Conservation (phyloP, 2,888 invertebrate species). For the Eristalinus aeneus region DNA sequence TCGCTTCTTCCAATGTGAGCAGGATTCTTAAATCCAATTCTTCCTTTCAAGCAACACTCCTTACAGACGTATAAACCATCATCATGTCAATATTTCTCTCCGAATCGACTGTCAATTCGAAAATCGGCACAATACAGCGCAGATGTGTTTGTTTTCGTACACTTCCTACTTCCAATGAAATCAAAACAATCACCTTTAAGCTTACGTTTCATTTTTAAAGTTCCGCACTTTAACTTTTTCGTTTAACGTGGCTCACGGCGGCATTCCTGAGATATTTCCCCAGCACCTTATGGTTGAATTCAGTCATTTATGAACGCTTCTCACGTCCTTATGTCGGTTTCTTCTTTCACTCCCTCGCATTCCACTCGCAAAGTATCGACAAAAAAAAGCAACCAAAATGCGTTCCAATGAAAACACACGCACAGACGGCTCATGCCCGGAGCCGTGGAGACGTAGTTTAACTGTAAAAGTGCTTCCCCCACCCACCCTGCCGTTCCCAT, state of each 20-base stretch:
- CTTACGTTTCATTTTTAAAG: neutral
- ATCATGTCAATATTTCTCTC: too few relatives aligned
- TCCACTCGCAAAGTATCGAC: neutral
- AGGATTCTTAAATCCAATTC: too few relatives aligned
- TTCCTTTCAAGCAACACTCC: too few relatives aligned
- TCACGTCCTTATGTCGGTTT: constrained; percentile 21
- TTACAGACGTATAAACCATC: too few relatives aligned
- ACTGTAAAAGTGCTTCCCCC: constrained; percentile 6
- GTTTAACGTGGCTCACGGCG: neutral
- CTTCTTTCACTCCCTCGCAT: neutral
- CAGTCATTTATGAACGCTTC: constrained; percentile 30
- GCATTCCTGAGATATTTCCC: constrained; percentile 14
- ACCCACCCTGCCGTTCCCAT: neutral
- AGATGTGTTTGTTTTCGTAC: neutral
- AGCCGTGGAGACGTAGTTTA: constrained; percentile 29
- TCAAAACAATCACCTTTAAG: neutral
- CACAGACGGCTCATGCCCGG: constrained; percentile 14
- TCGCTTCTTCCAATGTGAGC: too few relatives aligned
- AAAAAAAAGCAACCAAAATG: neutral
- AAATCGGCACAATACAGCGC: too few relatives aligned
- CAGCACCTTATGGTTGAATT: constrained; percentile 28
- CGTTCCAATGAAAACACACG: constrained; percentile 1
- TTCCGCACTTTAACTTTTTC: neutral
- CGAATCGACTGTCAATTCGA: too few relatives aligned
- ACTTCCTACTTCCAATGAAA: neutral